A percentile compares a stretch with the other conserved stretches of the same genome.
phyloP scores from a whole-genome alignment of 2,797 vertebrate species.

The Lemur catta region DNA sequence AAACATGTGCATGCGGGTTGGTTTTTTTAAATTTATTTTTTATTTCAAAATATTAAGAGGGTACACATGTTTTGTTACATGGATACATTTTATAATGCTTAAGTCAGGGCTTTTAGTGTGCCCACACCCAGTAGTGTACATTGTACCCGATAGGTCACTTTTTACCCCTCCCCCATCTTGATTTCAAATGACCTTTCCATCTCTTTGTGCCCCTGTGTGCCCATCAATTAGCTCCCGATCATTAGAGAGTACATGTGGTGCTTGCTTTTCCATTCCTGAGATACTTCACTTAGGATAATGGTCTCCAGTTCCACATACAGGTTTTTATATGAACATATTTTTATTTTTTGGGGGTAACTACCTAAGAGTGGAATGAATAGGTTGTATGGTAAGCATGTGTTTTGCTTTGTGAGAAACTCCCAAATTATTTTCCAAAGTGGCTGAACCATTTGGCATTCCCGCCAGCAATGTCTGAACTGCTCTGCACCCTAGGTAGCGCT shows the following conservation, averaged over 20 bases:
- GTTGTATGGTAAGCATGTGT: background rate
- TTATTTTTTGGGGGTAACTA: slow-evolving; percentile 15
- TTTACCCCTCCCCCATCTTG: background rate
- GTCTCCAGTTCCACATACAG: background rate
- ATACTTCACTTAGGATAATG: background rate
- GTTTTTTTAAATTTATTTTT: background rate
- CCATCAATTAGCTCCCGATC: background rate
- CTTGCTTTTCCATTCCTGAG: background rate
- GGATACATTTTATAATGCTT: background rate
- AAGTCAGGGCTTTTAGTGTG: background rate
- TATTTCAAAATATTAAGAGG: background rate
- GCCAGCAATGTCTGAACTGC: background rate
- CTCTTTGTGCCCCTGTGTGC: background rate
- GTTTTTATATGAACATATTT: background rate
- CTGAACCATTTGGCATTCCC: background rate
- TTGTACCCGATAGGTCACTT: background rate
- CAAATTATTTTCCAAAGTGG: background rate
- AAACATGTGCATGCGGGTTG: background rate
- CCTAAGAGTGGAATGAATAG: background rate
- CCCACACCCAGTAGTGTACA: background rate
- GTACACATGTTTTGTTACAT: background rate
- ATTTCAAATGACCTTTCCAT: background rate
- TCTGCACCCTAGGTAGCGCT: background rate
- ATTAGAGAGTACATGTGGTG: background rate
- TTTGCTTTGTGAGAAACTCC: background rate